These are phyloP conservation scores for Wiebesia pumilae DNA, from an alignment of 1,140 invertebrate species.

Conservation along the genomic window DNA sequence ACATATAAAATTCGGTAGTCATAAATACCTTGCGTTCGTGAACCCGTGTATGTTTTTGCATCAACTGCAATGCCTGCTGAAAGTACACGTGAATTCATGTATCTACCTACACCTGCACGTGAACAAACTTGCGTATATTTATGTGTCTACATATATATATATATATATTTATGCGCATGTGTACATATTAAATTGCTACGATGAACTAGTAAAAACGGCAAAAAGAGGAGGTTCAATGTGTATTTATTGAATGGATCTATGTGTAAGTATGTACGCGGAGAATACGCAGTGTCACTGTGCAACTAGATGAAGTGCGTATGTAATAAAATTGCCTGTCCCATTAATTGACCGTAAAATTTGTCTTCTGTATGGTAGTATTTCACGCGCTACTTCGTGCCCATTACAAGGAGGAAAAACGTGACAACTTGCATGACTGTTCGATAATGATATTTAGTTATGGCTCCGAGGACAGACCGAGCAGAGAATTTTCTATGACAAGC, in stretches of 20 bases:
- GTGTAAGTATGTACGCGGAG: background rate
- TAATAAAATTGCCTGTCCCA: slow-evolving; percentile 44
- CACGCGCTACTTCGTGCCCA: background rate
- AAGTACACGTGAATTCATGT: background rate
- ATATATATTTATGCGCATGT: no score
- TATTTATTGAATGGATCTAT: slow-evolving; percentile 17
- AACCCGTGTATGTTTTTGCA: background rate
- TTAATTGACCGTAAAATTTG: slow-evolving; percentile 48
- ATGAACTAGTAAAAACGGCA: background rate
- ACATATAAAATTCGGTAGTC: background rate
- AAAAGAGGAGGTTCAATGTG: background rate
- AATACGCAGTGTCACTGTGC: no score
- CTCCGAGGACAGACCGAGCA: no score
- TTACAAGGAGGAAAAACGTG: slow-evolving; percentile 18
- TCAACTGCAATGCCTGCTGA: background rate
- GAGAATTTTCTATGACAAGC: no score
- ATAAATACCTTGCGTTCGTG: background rate
- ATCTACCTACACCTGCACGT: background rate
- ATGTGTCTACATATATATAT: background rate
- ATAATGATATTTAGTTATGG: no score
- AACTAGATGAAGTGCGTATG: background rate
- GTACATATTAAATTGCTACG: background rate
- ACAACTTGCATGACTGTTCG: background rate
- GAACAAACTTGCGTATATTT: background rate
- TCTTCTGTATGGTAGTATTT: slow-evolving; percentile 29